Evolutionary conservation across 2,797 vertebrate genomes (phyloP).

Genomic region (Luscinia megarhynchos): DNA sequence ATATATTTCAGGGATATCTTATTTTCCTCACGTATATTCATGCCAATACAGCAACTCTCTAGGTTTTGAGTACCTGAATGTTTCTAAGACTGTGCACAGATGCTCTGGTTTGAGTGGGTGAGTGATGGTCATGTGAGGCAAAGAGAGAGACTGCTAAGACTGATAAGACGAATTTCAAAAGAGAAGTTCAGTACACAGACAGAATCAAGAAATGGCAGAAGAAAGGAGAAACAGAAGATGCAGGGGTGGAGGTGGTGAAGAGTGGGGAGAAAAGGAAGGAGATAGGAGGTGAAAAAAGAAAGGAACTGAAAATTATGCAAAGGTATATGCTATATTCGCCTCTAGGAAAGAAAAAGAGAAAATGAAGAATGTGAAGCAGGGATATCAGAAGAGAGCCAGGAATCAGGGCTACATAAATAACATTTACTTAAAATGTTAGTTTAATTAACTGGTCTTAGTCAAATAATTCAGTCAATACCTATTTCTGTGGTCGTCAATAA

Average conservation of each 20-base stretch:
- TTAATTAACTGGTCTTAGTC: background rate
- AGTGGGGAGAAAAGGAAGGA: slow-evolving; percentile 60
- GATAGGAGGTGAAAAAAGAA: slow-evolving; percentile 57
- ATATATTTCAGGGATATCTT: background rate
- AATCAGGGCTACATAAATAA: background rate
- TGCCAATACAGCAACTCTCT: background rate
- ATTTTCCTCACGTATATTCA: background rate
- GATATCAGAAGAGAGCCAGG: background rate
- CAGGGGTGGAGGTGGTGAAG: slow-evolving; percentile 65
- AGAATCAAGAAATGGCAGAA: slow-evolving; percentile 49
- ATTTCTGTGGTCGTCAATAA: background rate
- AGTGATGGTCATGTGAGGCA: slow-evolving; percentile 52
- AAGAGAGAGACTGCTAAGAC: slow-evolving; percentile 29
- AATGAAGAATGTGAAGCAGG: background rate
- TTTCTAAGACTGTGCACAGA: slow-evolving; percentile 34
- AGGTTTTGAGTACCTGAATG: slow-evolving; percentile 5
- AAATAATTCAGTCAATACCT: background rate
- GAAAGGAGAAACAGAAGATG: slow-evolving; percentile 70
- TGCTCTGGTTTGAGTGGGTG: slow-evolving; percentile 49
- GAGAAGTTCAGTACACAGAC: slow-evolving; percentile 47
- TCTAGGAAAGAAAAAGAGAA: background rate
- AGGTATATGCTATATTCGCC: slow-evolving; percentile 26
- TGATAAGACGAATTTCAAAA: slow-evolving; percentile 33
- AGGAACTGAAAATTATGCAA: slow-evolving; percentile 53
- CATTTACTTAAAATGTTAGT: background rate